Percentiles rank a stretch among this genome's conserved stretches.
Evolutionary conservation across 2,797 vertebrate species (phyloP).

Genomic region (Saxicola maurus): DNA sequence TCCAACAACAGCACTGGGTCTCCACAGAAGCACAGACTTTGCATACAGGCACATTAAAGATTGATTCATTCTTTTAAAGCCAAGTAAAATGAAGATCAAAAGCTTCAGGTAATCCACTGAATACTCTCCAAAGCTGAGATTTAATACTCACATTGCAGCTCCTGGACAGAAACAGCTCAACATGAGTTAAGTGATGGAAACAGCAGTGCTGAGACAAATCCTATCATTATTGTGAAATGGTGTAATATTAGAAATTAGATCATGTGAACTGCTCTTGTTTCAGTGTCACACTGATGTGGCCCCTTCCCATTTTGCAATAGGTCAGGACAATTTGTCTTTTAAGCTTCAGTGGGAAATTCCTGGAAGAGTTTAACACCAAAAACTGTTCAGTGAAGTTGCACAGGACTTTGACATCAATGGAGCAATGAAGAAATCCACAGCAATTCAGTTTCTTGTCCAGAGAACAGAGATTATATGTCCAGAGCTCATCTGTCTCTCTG

Average conservation of each 20-base stretch:
- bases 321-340: constrained; percentile 16
- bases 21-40: background rate
- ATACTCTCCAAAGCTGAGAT: background rate
- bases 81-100: background rate
- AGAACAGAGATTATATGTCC: background rate
- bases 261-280: background rate
- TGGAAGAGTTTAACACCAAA: background rate
- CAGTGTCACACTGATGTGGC: background rate
- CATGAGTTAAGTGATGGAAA: background rate
- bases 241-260: background rate
- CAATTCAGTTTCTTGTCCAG: background rate
- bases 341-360: background rate
- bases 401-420: background rate
- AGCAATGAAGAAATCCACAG: background rate
- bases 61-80: background rate
- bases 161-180: background rate
- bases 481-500: background rate
- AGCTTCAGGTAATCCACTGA: background rate
- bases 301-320: constrained; percentile 11
- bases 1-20: background rate
- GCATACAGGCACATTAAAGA: background rate
- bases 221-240: background rate
- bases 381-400: background rate
- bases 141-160: background rate
- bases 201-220: background rate